A percentile compares a stretch with the other conserved stretches of the same genome.
phyloP scores from a whole-genome alignment of 2,888 invertebrate species.

The Nasonia oneida region DNA sequence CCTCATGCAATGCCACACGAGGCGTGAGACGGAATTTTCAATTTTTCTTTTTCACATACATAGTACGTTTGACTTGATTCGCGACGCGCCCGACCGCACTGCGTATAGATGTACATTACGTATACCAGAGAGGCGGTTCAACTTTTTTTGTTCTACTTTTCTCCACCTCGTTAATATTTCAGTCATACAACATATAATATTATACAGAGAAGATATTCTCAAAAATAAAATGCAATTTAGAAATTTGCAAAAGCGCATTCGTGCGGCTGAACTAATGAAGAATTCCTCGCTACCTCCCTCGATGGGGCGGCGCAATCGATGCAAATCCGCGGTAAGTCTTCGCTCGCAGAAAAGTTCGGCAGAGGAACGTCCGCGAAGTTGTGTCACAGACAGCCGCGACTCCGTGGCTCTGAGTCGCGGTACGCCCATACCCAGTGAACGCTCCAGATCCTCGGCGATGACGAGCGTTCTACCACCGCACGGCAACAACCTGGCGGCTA shows the following conservation, averaged over 20 bases:
- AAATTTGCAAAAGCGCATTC: slow-evolving; percentile 83
- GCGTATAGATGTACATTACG: neutral
- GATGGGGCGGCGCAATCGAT: slow-evolving; percentile 84
- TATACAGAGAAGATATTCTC: no score
- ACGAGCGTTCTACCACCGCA: slow-evolving; percentile 68
- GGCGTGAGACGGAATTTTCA: neutral
- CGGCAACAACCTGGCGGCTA: slow-evolving; percentile 84
- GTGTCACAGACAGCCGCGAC: slow-evolving; percentile 22
- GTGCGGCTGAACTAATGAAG: slow-evolving; percentile 86
- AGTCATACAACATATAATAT: no score
- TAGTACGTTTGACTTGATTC: neutral
- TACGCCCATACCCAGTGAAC: slow-evolving; percentile 70
- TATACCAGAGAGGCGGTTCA: neutral
- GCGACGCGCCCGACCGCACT: neutral
- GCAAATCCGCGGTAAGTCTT: slow-evolving; percentile 58
- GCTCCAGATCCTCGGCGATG: slow-evolving; percentile 74
- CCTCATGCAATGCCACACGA: neutral
- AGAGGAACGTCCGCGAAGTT: slow-evolving; percentile 24
- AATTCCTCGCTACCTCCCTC: slow-evolving; percentile 85
- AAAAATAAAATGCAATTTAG: slow-evolving; percentile 56
- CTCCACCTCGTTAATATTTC: no score
- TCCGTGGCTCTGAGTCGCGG: slow-evolving; percentile 63
- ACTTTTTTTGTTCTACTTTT: neutral
- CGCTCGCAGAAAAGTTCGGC: slow-evolving; percentile 36
- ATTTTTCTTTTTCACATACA: neutral